A percentile compares a stretch with the other conserved stretches of the same genome.
These are phyloP conservation scores for Smittia aterrima DNA, from an alignment of 2,888 invertebrate genomes.

Conservation along the genomic window DNA sequence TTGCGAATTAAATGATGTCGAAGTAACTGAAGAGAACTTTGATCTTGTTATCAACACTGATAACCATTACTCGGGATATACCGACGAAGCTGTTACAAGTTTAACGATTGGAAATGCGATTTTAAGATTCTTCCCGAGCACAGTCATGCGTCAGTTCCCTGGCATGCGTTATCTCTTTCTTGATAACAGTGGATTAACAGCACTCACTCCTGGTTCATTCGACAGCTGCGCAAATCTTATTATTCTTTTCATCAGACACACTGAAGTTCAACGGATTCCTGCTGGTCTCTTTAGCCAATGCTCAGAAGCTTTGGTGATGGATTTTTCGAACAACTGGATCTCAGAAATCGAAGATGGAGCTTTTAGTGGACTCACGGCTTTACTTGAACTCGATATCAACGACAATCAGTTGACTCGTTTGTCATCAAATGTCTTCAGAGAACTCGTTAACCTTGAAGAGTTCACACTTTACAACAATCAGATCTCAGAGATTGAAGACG, in stretches of 20 bases:
- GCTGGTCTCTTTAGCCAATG: not conserved
- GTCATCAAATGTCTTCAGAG: not conserved
- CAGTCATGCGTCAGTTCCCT: not conserved
- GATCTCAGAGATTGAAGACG: not conserved
- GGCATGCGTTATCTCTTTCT: not conserved
- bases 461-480: not conserved
- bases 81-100: not conserved
- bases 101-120: not conserved
- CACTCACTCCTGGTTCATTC: not conserved
- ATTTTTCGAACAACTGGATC: not conserved
- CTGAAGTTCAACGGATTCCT: not conserved
- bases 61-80: not conserved
- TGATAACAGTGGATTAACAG: not conserved
- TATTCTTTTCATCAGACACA: not conserved
- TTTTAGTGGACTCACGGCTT: not conserved
- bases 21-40: not conserved
- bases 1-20: conserved; percentile 8
- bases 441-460: not conserved
- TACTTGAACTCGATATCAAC: not conserved
- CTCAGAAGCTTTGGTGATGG: not conserved
- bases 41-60: not conserved
- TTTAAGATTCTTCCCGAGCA: not conserved
- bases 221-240: not conserved
- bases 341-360: not conserved
- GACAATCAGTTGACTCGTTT: not conserved